Conservation (phyloP, 2,797 vertebrate genomes). For the Hemitrygon akajei region DNA sequence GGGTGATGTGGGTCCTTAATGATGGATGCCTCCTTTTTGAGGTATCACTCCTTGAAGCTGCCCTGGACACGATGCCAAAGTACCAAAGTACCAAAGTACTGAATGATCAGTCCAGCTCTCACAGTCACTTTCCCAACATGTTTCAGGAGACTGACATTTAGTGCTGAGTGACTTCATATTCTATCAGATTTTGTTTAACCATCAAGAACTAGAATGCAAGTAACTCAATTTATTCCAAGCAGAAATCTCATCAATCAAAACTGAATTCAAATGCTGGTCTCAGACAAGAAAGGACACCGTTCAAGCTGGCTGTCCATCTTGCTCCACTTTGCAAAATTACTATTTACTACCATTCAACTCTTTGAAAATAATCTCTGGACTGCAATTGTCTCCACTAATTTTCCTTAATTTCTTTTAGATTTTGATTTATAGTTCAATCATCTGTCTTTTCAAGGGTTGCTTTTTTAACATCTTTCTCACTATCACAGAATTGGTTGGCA, state of each 20-base stretch:
- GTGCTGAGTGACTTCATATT: slow-evolving; percentile 6
- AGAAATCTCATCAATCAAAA: background rate
- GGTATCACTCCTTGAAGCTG: no score
- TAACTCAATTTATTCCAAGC: background rate
- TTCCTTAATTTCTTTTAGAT: background rate
- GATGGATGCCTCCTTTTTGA: no score
- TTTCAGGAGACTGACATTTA: background rate
- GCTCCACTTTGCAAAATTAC: background rate
- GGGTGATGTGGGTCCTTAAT: no score
- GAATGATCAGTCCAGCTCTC: background rate
- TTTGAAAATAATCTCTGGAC: background rate
- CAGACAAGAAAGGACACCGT: background rate
- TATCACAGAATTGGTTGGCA: background rate
- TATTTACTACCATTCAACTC: background rate
- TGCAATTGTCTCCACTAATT: background rate
- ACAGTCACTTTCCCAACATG: background rate
- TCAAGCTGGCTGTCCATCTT: background rate
- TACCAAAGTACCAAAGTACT: background rate
- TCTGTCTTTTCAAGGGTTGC: background rate
- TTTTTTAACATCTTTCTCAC: background rate
- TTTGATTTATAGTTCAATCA: background rate
- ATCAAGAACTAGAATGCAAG: slow-evolving; percentile 3
- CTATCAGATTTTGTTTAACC: background rate
- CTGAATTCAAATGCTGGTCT: background rate
- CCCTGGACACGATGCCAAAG: background rate